Percentiles rank a stretch among this genome's conserved stretches.
Conservation (phyloP, 2,888 invertebrate genomes). For the Octonoba sinensis region DNA sequence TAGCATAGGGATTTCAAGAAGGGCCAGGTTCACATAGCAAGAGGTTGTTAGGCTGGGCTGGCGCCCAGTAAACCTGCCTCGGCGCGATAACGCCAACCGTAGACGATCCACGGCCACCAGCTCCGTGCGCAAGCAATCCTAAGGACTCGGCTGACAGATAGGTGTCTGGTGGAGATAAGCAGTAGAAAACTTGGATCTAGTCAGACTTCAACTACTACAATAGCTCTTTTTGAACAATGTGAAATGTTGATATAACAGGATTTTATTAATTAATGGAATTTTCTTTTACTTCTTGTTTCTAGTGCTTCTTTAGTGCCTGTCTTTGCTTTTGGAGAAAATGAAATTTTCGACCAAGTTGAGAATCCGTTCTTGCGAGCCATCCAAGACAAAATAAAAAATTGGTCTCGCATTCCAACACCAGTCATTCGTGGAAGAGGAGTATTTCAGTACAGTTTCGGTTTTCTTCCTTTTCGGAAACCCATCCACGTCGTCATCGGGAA, state of each 20-base stretch:
- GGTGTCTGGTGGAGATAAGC: no score
- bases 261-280: background rate
- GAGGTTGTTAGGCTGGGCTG: no score
- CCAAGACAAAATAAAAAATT: conserved; percentile 79
- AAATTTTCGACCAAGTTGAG: conserved; percentile 81
- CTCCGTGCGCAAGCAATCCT: no score
- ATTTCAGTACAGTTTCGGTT: conserved; percentile 90
- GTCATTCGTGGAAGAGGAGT: conserved; percentile 83
- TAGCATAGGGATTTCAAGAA: no score
- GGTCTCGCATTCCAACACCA: conserved; percentile 80
- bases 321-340: conserved; percentile 91
- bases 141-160: no score
- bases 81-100: no score
- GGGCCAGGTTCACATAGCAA: no score
- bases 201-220: no score
- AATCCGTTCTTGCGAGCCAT: conserved; percentile 79
- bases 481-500: conserved; percentile 89
- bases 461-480: conserved; percentile 84
- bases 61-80: no score
- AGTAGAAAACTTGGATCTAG: no score
- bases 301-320: conserved; percentile 89
- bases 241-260: background rate
- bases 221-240: no score
- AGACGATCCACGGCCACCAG: no score
- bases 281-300: conserved; percentile 53